These are phyloP conservation scores for Daphoenositta chrysoptera DNA, from an alignment of 2,113 vertebrate genomes.

Conservation along the genomic window DNA sequence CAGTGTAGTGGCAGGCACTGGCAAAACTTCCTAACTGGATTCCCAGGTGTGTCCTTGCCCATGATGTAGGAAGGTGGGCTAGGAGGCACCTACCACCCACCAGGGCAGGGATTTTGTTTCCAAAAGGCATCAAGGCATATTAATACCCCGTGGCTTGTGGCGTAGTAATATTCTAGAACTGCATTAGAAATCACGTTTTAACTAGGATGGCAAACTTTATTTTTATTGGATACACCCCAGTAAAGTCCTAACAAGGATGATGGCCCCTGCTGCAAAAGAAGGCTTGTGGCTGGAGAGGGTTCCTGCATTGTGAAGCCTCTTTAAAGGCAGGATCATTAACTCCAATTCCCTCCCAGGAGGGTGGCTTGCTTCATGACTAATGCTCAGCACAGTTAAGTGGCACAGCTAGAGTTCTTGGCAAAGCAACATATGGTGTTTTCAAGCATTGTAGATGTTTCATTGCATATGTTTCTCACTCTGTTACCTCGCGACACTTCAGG, in stretches of 20 bases:
- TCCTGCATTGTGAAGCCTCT: background rate
- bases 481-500: background rate
- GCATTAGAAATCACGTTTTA: background rate
- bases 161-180: background rate
- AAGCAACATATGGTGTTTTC: slow-evolving; percentile 4
- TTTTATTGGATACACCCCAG: background rate
- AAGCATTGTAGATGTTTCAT: background rate
- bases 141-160: rapidly evolving
- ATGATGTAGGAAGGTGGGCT: background rate
- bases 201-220: background rate
- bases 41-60: background rate
- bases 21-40: background rate
- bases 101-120: background rate
- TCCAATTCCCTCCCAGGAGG: background rate
- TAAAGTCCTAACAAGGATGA: background rate
- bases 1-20: background rate
- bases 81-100: background rate
- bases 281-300: rapidly evolving
- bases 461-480: background rate
- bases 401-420: background rate
- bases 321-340: background rate
- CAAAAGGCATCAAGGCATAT: background rate
- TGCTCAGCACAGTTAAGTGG: background rate
- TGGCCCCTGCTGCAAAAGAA: background rate
- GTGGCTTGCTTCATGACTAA: background rate